Evolutionary conservation across 2,113 vertebrate genomes (phyloP).

Genomic region (Dromaius novaehollandiae): DNA sequence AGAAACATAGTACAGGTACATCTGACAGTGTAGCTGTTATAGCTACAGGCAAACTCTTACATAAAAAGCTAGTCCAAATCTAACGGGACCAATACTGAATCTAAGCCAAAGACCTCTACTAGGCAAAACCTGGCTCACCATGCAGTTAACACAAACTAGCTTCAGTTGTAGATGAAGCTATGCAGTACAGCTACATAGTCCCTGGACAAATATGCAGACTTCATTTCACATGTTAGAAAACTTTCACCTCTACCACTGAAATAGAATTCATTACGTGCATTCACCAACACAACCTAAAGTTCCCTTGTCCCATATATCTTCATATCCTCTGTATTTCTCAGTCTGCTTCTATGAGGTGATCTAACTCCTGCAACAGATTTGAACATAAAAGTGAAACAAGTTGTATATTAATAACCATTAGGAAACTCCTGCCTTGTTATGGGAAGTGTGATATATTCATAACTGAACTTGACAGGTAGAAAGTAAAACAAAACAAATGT

Average conservation of each 20-base stretch:
- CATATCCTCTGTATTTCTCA: background rate
- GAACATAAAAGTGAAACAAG: background rate
- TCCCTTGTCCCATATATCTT: background rate
- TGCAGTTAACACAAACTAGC: background rate
- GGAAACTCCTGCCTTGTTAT: background rate
- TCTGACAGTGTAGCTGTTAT: background rate
- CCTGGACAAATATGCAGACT: background rate
- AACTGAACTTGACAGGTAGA: background rate
- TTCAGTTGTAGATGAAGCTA: background rate
- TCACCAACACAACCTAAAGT: background rate
- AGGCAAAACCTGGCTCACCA: background rate
- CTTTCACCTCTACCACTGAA: background rate
- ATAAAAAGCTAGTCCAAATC: background rate
- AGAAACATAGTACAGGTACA: background rate
- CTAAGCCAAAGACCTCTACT: background rate
- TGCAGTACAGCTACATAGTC: accelerated
- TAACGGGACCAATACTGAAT: background rate
- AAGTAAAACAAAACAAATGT: background rate
- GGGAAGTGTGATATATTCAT: background rate
- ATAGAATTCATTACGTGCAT: background rate
- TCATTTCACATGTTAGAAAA: background rate
- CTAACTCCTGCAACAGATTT: background rate
- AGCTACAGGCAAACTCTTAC: background rate
- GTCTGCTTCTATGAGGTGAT: background rate
- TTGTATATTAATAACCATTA: background rate